Base-by-base conservation (phyloP, 1,140 invertebrate species). In the Thaumatotibia leucotreta region DNA sequence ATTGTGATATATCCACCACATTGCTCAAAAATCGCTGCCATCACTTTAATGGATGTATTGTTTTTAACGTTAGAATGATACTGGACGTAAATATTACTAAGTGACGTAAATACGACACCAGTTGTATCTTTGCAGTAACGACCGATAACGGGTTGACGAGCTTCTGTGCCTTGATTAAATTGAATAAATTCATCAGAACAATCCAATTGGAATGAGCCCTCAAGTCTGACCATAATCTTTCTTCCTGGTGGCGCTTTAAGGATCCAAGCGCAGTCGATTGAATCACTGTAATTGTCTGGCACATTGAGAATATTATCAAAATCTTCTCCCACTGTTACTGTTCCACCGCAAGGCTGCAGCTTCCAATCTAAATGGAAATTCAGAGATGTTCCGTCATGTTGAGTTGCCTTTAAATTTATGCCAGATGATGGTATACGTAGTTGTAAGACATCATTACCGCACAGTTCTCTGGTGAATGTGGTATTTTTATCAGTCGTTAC, bases 261-360 rank as follows among this genome's bases (percentile, higher is more conserved):
- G 32, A 93, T 69, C 95, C 95, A 96, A 1, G 91, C 93, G 84
- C 96, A 97, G 72, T 94, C 93, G 54, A 92, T 72, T 0, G 89
- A 61, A 50, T 75, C 71, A 68, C 79, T 83, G 75, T 89, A 71
- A 54, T 20, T 52, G 39, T 33, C 50, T 11, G 84, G 79, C 24
- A 89, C 23, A 63, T 83, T 78, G 24, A 88, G 63, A 45, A 89
- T 75, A 71, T 86, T 86, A 10, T 86, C 77, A 14, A 73, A 66
- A 58, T 84, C 77, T 79, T 90, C 69, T 22, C 75, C 65, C 24
- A 83, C 72, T 32, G 74, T 67, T 20, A 93, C 35, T 11, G 89
- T 73, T 8, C 95, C 95, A 20, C 95, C 95, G 77, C 95, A 96
- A 3, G 84, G 76, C 65, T 93, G 86, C n/a, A 89, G 24, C 66